Evolutionary conservation across 1,140 invertebrate species (phyloP).

Genomic region (Ooceraea biroi): DNA sequence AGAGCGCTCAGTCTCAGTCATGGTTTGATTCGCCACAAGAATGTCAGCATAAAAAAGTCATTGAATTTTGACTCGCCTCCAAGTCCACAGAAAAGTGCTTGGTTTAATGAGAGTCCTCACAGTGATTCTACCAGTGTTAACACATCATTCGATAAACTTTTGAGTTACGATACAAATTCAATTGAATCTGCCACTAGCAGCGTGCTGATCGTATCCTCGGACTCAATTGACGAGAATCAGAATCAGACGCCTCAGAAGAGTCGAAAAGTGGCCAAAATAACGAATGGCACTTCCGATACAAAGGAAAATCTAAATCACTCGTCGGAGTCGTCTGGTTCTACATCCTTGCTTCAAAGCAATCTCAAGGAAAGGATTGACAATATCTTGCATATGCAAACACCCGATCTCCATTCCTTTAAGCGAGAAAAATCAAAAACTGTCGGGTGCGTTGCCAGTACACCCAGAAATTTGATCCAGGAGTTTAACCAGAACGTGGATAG

Average conservation of each 20-base stretch:
- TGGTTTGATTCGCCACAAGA: conserved; percentile 66
- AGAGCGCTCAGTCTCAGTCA: conserved; percentile 77
- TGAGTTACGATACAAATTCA: conserved; percentile 73
- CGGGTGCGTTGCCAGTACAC: conserved; percentile 74
- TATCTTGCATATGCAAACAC: conserved; percentile 71
- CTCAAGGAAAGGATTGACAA: conserved; percentile 74
- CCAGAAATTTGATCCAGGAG: conserved; percentile 80
- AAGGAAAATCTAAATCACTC: conserved; percentile 50
- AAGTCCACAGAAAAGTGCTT: conserved; percentile 63
- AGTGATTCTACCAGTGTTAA: conserved; percentile 62
- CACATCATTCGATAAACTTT: conserved; percentile 71
- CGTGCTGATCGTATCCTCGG: conserved; percentile 70
- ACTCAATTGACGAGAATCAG: conserved; percentile 82
- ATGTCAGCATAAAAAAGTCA: conserved; percentile 79
- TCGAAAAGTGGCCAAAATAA: conserved; percentile 72
- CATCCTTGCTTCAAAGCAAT: conserved; percentile 71
- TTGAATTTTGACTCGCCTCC: conserved; percentile 79
- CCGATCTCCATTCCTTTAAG: conserved; percentile 68
- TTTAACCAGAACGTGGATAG: conserved; percentile 73
- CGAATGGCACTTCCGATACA: conserved; percentile 71
- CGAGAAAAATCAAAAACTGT: conserved; percentile 38
- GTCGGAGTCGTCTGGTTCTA: conserved; percentile 51
- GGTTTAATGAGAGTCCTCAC: neutral
- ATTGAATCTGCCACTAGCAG: conserved; percentile 69
- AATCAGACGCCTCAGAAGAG: conserved; percentile 79